Base-by-base conservation (phyloP, 2,113 vertebrate species). In the Macquaria ambigua region DNA sequence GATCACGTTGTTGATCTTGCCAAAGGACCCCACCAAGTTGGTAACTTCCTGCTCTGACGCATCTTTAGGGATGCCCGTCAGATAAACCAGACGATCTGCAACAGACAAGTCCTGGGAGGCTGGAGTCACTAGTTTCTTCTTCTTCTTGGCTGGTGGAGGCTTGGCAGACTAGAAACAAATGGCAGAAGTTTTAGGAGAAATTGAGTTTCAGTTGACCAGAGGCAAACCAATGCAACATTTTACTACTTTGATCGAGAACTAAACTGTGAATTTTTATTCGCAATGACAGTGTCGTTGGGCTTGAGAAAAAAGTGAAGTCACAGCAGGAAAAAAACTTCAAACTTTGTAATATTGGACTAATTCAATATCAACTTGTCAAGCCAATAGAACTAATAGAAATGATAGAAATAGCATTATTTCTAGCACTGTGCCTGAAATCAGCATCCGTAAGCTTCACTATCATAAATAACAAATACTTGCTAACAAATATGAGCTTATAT, bases 1-100 rank as follows among this genome's bases (percentile, higher is more conserved):
- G 73, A 92, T 81, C 69, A 95, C 90, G 0, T 93, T 93, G 80
- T 93, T 91, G 84, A 93, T 93, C 63, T 88, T 90, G 37, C 94
- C 94, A 59, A 91, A 94, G 18, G 90, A 87, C 4, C 91, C 67
- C 2, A 90, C 90, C 69, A 94, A 28, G 28, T 91, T 72, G 0
- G 83, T 92, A 8, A 95, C 91, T 74, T 95, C 93, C 79, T 95
- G 89, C 37, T 94, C 91, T 0, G 93, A 67, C 21, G 93, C 89
- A 1, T 94, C 90, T 1, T 80, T 81, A 1, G 93, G 93, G 66
- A 94, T 94, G 74, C 91, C 90, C 0, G 89, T 92, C 25, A 93
- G 83, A 41, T 92, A 92, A 50, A 93, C 90, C 64, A 92, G 80
- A 31, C 85, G 86, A 6, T 84, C 62, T 16, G 67, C 79, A 3